Percentiles rank a stretch among this genome's conserved stretches.
Conservation (phyloP, 35 echinoderm and acorn worm genomes). For the Eucidaris tribuloides region DNA sequence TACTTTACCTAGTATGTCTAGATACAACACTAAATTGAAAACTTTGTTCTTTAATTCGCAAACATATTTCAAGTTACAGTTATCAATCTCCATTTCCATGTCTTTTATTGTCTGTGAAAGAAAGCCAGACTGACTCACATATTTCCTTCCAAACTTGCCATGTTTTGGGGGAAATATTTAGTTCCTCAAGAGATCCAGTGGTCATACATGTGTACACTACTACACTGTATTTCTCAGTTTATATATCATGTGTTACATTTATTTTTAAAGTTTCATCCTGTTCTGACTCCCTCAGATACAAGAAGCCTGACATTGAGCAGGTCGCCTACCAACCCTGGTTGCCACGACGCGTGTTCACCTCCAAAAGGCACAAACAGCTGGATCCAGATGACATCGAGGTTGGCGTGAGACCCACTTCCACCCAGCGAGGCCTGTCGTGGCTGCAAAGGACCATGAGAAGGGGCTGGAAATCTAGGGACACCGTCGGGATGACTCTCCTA, state of each 20-base stretch:
- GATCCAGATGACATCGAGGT: neutral
- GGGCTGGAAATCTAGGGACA: neutral
- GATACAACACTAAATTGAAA: too few relatives aligned
- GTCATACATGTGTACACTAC: neutral
- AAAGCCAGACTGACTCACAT: neutral
- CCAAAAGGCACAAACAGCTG: neutral
- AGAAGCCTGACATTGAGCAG: constrained; percentile 25
- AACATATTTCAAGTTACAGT: too few relatives aligned
- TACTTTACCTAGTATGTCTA: too few relatives aligned
- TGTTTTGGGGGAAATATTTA: neutral
- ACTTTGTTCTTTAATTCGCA: too few relatives aligned
- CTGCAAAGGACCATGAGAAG: neutral
- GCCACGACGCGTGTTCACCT: neutral
- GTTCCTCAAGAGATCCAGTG: neutral
- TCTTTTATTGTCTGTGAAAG: neutral
- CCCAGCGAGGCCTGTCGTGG: neutral
- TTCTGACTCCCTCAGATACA: neutral
- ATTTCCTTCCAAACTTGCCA: neutral
- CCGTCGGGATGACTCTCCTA: neutral
- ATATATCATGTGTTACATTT: neutral
- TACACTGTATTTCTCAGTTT: neutral
- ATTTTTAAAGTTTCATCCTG: too few relatives aligned
- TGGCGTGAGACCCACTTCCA: neutral
- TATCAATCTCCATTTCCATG: too few relatives aligned
- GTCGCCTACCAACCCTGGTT: constrained; percentile 9